These are phyloP conservation scores for Accipiter virgatus DNA, from an alignment of 2,113 vertebrate species.

Conservation along the genomic window DNA sequence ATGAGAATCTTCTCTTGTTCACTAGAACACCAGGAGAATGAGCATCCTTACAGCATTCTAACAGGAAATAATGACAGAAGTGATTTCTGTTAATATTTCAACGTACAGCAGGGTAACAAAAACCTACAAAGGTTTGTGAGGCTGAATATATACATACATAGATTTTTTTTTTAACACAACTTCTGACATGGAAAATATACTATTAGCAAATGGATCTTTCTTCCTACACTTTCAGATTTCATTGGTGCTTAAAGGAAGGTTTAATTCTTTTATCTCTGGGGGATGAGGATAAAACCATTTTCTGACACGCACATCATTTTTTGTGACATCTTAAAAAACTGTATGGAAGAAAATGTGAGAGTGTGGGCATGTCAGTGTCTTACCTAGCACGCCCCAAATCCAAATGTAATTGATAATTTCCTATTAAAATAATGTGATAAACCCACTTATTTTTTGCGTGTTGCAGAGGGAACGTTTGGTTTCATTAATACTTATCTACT, in stretches of 20 bases:
- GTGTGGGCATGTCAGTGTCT: background rate
- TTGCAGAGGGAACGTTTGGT: background rate
- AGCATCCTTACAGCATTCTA: conserved; percentile 18
- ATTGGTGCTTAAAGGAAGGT: conserved; percentile 43
- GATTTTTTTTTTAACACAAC: conserved; percentile 6
- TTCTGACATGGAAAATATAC: conserved; percentile 51
- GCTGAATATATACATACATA: background rate
- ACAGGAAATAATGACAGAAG: background rate
- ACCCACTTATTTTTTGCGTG: background rate
- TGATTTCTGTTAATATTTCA: conserved; percentile 50
- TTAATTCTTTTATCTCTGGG: conserved; percentile 50
- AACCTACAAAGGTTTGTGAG: conserved; percentile 38
- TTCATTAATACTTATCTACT: background rate
- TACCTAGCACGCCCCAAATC: background rate
- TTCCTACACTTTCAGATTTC: conserved; percentile 41
- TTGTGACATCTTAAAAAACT: background rate
- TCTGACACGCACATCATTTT: background rate
- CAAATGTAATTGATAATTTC: background rate
- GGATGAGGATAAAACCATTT: conserved; percentile 43
- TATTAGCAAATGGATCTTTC: conserved; percentile 37
- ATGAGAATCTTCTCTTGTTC: conserved; percentile 21
- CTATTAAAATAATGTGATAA: background rate
- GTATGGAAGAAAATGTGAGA: background rate
- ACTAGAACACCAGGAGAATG: conserved; percentile 14
- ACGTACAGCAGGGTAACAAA: conserved; percentile 23